Percentiles rank a stretch among this genome's conserved stretches.
phyloP scores from a whole-genome alignment of 2,113 vertebrate genomes.

The Strix aluco region DNA sequence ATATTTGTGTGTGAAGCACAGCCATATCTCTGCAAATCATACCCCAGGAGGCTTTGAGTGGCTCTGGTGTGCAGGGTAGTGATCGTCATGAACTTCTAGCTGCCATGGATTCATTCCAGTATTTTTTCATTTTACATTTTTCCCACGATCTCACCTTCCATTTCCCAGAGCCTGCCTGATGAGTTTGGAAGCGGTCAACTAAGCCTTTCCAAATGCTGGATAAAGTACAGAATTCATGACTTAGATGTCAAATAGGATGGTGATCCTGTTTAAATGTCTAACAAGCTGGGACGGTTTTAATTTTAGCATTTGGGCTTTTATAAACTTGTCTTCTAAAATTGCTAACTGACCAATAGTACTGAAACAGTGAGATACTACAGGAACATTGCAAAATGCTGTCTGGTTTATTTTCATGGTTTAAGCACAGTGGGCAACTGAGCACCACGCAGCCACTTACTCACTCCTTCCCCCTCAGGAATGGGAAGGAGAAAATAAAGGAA shows the following conservation, averaged over 20 bases:
- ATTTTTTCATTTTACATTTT: slow-evolving; percentile 7
- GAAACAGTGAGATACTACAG: neutral
- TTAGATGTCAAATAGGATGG: neutral
- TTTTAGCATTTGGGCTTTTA: neutral
- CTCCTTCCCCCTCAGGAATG: no score
- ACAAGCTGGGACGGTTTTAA: neutral
- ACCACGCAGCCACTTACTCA: no score
- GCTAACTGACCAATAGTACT: neutral
- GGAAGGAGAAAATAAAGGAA: no score
- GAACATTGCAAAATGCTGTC: neutral
- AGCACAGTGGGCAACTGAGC: no score
- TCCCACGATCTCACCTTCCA: slow-evolving; percentile 51
- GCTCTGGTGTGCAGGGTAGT: neutral
- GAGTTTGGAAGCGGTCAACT: slow-evolving; percentile 2
- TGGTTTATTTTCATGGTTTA: neutral
- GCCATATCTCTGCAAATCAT: neutral
- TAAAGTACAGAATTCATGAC: neutral
- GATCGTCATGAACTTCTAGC: neutral
- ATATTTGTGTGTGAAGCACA: neutral
- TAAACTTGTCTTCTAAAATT: slow-evolving; percentile 13
- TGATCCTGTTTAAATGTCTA: neutral
- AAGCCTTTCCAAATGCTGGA: slow-evolving; percentile 14
- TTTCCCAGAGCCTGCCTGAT: slow-evolving; percentile 27
- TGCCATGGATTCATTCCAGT: neutral
- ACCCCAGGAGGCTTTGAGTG: neutral